Evolutionary conservation across 2,113 vertebrate genomes (phyloP).

Genomic region (Ageneiosus marmoratus): DNA sequence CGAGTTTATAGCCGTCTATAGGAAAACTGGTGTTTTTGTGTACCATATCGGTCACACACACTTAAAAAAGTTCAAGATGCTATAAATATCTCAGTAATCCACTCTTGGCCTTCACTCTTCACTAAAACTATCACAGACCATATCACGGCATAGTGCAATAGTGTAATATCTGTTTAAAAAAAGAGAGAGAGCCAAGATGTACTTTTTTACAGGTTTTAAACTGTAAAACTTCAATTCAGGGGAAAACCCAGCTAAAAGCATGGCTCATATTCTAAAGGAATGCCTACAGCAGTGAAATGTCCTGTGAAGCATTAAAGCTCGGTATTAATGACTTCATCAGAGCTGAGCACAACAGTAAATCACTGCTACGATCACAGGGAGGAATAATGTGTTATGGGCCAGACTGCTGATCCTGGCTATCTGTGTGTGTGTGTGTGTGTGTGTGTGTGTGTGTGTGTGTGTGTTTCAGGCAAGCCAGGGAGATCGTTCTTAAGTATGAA

Average conservation of each 20-base stretch:
- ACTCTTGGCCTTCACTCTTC: neutral
- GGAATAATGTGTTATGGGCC: conserved; percentile 40
- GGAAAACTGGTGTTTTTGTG: neutral
- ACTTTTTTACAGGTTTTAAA: conserved; percentile 35
- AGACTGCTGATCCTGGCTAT: conserved; percentile 38
- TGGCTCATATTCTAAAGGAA: conserved; percentile 14
- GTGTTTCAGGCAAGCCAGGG: conserved; percentile 85
- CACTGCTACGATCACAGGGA: conserved; percentile 27
- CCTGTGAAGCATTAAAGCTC: conserved; percentile 41
- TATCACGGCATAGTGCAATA: neutral
- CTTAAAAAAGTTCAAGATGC: neutral
- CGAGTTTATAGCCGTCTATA: conserved; percentile 13
- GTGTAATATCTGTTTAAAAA: neutral
- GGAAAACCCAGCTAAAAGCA: conserved; percentile 32
- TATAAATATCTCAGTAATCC: neutral
- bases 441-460: conserved; percentile 28
- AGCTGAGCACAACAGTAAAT: conserved; percentile 31
- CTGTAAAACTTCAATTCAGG: conserved; percentile 28
- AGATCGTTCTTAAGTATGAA: conserved; percentile 91
- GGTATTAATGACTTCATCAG: conserved; percentile 47
- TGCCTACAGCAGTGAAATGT: conserved; percentile 33
- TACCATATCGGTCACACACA: neutral
- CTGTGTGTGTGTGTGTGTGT: conserved; percentile 14
- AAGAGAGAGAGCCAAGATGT: neutral
- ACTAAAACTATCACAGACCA: neutral